Conservation (phyloP, 2,113 vertebrate genomes). For the Pardalotus punctatus region DNA sequence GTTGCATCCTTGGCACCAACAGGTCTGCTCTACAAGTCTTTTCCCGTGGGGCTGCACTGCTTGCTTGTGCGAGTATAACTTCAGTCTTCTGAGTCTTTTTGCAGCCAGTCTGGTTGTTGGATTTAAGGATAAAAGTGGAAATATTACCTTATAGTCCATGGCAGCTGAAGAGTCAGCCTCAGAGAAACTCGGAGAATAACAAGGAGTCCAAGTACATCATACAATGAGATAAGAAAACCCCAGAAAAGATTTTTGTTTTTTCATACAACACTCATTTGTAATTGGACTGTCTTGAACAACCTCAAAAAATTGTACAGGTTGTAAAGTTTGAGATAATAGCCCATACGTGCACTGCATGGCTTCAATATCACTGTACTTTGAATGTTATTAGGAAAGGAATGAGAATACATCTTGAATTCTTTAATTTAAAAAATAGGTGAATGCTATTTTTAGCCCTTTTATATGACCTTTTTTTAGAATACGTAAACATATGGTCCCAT, state of each 20-base stretch:
- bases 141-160: background rate
- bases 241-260: background rate
- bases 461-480: background rate
- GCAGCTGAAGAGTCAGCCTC: background rate
- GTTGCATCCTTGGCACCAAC: rapidly evolving
- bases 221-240: background rate
- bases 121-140: background rate
- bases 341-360: background rate
- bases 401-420: background rate
- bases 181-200: background rate
- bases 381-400: background rate
- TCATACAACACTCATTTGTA: background rate
- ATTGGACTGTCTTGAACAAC: background rate
- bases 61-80: background rate
- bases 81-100: background rate
- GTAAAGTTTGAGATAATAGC: background rate
- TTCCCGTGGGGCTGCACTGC: rapidly evolving
- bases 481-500: background rate
- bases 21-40: background rate
- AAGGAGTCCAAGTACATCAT: background rate
- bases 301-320: background rate
- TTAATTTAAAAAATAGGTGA: background rate
- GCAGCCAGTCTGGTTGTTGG: background rate
- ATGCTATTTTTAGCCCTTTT: background rate
- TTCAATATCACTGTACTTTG: background rate